A percentile compares a stretch with the other conserved stretches of the same genome.
Evolutionary conservation across 2,888 invertebrate species (phyloP).

Genomic region (Neoitamus cyanurus): DNA sequence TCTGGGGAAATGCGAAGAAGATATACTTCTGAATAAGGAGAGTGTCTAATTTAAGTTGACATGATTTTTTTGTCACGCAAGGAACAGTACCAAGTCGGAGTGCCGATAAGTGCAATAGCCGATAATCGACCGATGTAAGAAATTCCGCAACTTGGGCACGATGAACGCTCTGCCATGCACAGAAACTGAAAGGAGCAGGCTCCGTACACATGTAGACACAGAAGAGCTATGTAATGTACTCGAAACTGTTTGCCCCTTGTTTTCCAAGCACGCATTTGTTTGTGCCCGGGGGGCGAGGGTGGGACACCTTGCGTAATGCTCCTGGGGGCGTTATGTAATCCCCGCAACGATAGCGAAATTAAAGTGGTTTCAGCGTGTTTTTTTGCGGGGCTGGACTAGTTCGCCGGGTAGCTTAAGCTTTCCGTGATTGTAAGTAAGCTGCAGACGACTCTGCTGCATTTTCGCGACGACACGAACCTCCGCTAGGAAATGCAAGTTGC

Average conservation of each 20-base stretch:
- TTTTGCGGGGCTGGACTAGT: background rate
- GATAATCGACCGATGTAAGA: background rate
- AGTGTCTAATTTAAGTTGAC: too few relatives aligned
- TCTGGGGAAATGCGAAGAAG: too few relatives aligned
- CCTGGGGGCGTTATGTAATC: background rate
- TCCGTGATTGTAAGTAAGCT: background rate
- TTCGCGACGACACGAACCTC: background rate
- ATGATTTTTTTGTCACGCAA: too few relatives aligned
- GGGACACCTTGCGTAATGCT: background rate
- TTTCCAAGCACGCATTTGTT: background rate
- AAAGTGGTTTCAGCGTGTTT: background rate
- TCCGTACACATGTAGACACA: background rate
- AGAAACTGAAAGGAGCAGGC: too few relatives aligned
- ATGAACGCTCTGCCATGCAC: too few relatives aligned
- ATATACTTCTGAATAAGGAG: too few relatives aligned
- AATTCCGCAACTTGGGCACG: background rate
- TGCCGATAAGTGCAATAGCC: background rate
- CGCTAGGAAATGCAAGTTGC: slow-evolving; percentile 7
- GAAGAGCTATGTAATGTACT: background rate
- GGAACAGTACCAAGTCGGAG: too few relatives aligned
- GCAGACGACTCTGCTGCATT: background rate
- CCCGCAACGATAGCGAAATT: background rate
- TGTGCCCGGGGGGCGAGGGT: background rate
- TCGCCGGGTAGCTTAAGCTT: background rate
- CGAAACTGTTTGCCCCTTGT: background rate